Evolutionary conservation across 2,797 vertebrate species (phyloP).

Genomic region (Thalassophryne amazonica): DNA sequence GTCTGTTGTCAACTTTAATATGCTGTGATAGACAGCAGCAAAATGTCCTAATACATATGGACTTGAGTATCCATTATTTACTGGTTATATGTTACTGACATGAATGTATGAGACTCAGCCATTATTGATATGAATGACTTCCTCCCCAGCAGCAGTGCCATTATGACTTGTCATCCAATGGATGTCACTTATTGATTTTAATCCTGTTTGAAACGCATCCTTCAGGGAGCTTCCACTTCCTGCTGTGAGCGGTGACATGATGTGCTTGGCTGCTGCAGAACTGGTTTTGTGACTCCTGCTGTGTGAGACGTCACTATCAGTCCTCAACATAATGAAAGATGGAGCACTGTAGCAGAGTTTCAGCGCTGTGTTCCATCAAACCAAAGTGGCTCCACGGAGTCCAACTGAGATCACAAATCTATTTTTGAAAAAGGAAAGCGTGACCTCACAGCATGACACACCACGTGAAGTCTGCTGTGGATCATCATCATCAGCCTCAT

Average conservation of each 20-base stretch:
- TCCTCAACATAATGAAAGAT: background rate
- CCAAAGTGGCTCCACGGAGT: background rate
- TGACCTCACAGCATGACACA: too few relatives aligned
- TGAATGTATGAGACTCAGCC: background rate
- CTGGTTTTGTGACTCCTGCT: background rate
- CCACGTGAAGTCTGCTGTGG: too few relatives aligned
- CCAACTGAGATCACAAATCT: background rate
- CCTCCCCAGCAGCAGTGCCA: background rate
- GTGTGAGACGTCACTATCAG: background rate
- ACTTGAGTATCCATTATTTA: too few relatives aligned
- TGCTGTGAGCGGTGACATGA: background rate
- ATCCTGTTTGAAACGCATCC: conserved; percentile 9
- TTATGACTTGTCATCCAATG: background rate
- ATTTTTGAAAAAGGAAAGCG: background rate
- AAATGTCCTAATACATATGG: too few relatives aligned
- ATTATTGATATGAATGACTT: too few relatives aligned
- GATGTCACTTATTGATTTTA: conserved; percentile 13
- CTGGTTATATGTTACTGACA: too few relatives aligned
- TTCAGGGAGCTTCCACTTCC: background rate
- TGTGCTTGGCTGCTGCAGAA: background rate
- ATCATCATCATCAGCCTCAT: too few relatives aligned
- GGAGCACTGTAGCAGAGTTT: background rate
- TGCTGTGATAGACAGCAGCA: too few relatives aligned
- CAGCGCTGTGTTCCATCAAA: background rate
- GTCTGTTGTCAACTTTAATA: too few relatives aligned